Evolutionary conservation across 2,888 invertebrate species (phyloP).

Genomic region (Eupithecia dodoneata): DNA sequence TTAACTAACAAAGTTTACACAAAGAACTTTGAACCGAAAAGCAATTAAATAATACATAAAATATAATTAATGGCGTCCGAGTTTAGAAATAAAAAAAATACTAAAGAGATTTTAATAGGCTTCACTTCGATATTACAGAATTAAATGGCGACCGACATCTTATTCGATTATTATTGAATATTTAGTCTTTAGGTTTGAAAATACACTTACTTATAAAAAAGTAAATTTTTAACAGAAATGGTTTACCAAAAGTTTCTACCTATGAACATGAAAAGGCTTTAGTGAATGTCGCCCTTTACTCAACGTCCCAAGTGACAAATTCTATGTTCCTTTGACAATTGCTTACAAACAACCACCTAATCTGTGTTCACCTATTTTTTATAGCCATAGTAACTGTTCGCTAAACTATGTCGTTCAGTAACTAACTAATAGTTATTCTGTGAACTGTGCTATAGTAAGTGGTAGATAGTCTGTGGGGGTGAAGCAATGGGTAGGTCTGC

Average conservation of each 20-base stretch:
- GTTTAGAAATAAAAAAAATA: background rate
- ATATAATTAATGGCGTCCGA: background rate
- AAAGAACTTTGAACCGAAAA: conserved; percentile 8
- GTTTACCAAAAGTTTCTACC: background rate
- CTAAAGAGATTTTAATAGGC: background rate
- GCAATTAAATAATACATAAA: background rate
- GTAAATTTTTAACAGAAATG: background rate
- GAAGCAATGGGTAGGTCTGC: conserved; percentile 38
- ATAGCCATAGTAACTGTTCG: conserved; percentile 20
- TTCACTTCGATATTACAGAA: background rate
- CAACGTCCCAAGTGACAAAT: conserved; percentile 14
- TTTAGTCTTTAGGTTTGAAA: background rate
- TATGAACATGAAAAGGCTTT: background rate
- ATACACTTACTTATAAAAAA: background rate
- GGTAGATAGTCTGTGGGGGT: conserved; percentile 9
- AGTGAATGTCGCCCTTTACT: conserved; percentile 3
- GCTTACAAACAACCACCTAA: conserved; percentile 25
- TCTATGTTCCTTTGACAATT: conserved; percentile 18
- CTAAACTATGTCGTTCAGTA: conserved; percentile 19
- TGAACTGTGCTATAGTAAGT: conserved; percentile 22
- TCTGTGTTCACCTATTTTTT: conserved; percentile 24
- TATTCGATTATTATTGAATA: background rate
- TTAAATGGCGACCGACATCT: background rate
- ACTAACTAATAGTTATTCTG: conserved; percentile 30
- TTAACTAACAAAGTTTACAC: background rate